Base-by-base conservation (phyloP, 2,888 invertebrate genomes). In the Metalampra italica region DNA sequence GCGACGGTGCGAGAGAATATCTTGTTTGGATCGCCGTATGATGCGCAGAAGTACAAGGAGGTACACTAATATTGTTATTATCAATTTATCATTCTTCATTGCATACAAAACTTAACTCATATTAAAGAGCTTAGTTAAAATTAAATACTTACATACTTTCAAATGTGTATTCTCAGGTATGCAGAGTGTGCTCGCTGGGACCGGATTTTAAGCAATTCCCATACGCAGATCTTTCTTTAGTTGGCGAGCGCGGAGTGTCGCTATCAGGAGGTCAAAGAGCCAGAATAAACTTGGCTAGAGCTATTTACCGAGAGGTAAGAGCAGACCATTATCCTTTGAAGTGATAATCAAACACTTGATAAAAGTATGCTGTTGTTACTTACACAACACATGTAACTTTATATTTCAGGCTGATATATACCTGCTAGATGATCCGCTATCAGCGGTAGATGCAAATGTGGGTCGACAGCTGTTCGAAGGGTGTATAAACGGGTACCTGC, bases 401-500 rank as follows among this genome's bases (percentile, higher is more conserved):
- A 22, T 32, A 32, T 40, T 46, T 32, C 86, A 95, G 70, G 92
- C 94, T 0, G 95, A 96, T 69, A 92, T 97, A 52, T 96, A 96
- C 72, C 79, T 97, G 7, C 75, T 97, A 53, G 96, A 97, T 64
- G 96, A 97, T 77, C 96, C 96, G 0, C 80, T 96, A 36, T 95
- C 95, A n/a, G 96, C 96, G 2, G 96, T 96, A 3, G 96, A 97
- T 69, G 91, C 94, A 0, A 93, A 94, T 55, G 96, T 96, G 0
- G 94, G 95, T 0, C 91, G 93, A 49, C 93, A 94, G 68, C 80
- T 97, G 41, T 96, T 95, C 70, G 93, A 95, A 49, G 91, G 94
- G 68, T 96, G 95, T 66, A 94, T 96, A 54, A 91, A 91, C 57
- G 92, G 91, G 0, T 92, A 91, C 63, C 83, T 96, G 55, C 89